Percentiles rank a stretch among this genome's conserved stretches.
These are phyloP conservation scores for Vireo griseus DNA, from an alignment of 2,797 vertebrate genomes.

Conservation along the genomic window DNA sequence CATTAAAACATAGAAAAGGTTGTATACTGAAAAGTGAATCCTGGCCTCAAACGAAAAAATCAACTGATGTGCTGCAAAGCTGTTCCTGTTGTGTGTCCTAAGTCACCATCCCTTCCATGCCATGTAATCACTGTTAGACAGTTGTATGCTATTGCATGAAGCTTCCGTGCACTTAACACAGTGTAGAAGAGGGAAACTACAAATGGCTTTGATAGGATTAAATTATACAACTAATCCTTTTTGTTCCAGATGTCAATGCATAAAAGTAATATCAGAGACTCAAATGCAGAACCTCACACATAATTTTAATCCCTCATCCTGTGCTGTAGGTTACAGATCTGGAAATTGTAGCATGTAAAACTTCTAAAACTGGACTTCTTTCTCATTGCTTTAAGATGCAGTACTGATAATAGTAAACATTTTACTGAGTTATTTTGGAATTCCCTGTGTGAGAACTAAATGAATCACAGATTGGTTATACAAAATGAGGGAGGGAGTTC, in stretches of 20 bases:
- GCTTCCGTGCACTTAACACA: neutral
- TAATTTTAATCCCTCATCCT: neutral
- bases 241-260: conserved; percentile 22
- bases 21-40: neutral
- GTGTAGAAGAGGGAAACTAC: neutral
- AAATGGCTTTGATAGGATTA: conserved; percentile 32
- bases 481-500: neutral
- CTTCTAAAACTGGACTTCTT: neutral
- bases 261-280: conserved; percentile 6
- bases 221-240: conserved; percentile 30
- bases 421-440: conserved; percentile 9
- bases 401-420: neutral
- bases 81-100: neutral
- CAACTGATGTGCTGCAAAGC: neutral
- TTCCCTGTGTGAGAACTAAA: neutral
- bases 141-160: neutral
- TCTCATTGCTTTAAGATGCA: neutral
- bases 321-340: neutral
- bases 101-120: neutral
- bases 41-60: neutral
- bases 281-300: neutral
- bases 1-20: neutral
- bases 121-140: neutral
- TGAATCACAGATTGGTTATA: neutral
- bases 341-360: neutral